These are phyloP conservation scores for Psittacus erithacus DNA, from an alignment of 2,113 vertebrate genomes.

Conservation along the genomic window DNA sequence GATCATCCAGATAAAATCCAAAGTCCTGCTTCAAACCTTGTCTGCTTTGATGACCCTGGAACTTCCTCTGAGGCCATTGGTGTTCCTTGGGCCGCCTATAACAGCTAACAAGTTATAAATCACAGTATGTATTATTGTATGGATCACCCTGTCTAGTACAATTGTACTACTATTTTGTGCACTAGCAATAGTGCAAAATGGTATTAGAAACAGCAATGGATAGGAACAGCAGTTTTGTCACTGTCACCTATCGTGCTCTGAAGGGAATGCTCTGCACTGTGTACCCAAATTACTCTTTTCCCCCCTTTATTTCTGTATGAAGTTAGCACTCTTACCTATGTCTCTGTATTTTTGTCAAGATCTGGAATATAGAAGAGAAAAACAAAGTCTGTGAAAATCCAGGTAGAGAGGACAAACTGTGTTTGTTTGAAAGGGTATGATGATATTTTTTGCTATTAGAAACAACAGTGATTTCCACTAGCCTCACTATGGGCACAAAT, in stretches of 20 bases:
- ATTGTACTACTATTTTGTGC: neutral
- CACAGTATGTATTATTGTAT: neutral
- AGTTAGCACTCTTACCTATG: neutral
- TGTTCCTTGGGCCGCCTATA: neutral
- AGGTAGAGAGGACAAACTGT: neutral
- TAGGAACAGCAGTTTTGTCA: neutral
- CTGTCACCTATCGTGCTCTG: fast-evolving
- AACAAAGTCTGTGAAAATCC: neutral
- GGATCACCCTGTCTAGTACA: no score
- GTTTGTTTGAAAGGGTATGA: neutral
- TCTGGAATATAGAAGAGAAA: neutral
- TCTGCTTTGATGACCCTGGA: neutral
- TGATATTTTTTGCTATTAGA: neutral
- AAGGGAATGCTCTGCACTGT: neutral
- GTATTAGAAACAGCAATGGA: neutral
- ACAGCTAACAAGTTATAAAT: neutral
- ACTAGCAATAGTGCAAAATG: neutral
- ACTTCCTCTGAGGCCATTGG: neutral
- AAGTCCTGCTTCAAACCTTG: neutral
- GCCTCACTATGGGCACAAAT: neutral
- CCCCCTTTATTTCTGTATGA: neutral
- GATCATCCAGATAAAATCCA: neutral
- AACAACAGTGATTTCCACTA: neutral
- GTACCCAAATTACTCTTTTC: neutral
- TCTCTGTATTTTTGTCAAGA: neutral